phyloP scores from a whole-genome alignment of 1,140 invertebrate species.

The Camponotus pennsylvanicus region DNA sequence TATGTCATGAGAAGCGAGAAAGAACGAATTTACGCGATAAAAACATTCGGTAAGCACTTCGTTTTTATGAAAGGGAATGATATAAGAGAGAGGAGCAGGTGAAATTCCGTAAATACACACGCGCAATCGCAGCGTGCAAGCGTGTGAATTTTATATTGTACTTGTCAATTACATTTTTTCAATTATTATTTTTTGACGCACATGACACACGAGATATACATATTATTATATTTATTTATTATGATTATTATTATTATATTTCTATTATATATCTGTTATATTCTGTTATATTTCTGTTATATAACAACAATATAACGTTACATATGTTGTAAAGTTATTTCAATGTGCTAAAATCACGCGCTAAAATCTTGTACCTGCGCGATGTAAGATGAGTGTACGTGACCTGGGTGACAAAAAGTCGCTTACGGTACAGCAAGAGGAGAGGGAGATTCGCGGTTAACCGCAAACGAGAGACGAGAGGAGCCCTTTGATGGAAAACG shows the following conservation, averaged over 20 bases:
- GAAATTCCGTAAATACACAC: background rate
- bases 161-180: background rate
- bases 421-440: background rate
- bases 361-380: conserved; percentile 4
- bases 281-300: background rate
- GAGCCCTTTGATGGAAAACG: background rate
- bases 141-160: background rate
- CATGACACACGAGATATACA: background rate
- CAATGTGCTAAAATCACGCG: background rate
- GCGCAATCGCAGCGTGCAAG: background rate
- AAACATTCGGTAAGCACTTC: background rate
- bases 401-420: conserved; percentile 43
- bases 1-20: background rate
- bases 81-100: background rate
- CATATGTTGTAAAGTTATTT: background rate
- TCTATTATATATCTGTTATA: background rate
- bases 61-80: background rate
- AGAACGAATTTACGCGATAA: background rate
- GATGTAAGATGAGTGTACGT: conserved; percentile 22
- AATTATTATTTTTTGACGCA: background rate
- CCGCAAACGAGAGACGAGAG: conserved; percentile 33
- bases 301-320: background rate
- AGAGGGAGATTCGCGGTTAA: conserved; percentile 22
- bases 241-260: background rate
- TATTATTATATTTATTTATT: no score